Evolutionary conservation across 2,888 invertebrate genomes (phyloP), one percentile per base, ranked within the genome.

Genomic region (Allacma fusca): DNA sequence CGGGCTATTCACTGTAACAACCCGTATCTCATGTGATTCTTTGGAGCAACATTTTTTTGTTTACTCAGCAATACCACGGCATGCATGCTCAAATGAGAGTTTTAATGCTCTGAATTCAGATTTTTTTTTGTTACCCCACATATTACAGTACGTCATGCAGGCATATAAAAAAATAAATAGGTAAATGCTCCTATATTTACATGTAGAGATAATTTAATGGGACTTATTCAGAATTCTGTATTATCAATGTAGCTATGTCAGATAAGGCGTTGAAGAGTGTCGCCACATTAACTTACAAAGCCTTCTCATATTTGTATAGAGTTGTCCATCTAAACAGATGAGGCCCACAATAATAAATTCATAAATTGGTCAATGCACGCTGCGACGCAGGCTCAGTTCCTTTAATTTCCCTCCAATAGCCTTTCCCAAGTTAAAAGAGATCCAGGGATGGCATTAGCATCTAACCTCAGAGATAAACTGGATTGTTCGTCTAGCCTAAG

Each of bases 221-320:
- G 28, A 7, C 26, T 28, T 13, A 28, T n/a, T 29, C 29, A 29
- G 19, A 34, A 67, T 65, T 21, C 19, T 23, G 12, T 50, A 50
- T 50, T 70, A 70, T 70, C 70, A 70, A 26, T 26, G 16, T 23
- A 16, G 24, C 26, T 26, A 23, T 26, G 7, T 23, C 1, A 44
- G 70, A 70, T 70, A 50, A 70, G 50, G 26, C 28, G 43, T 26
- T 50, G 13, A 26, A 44, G 26, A 70, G 44, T 70, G 70, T 44
- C 70, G 70, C 70, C 50, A 23, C 12, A 23, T 69, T 44, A 44
- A 24, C 23, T 50, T 43, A 70, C 70, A 34, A 29, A 43, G 69
- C 43, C 34, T 1, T 69, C 40, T 69, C 12, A 34, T 34, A 34
- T 34, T 34, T 34, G 34, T 62, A 24, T 21, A 62, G 57, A 21